phyloP scores from a whole-genome alignment of 2,113 vertebrate species.

The Leptocoma aspasia region DNA sequence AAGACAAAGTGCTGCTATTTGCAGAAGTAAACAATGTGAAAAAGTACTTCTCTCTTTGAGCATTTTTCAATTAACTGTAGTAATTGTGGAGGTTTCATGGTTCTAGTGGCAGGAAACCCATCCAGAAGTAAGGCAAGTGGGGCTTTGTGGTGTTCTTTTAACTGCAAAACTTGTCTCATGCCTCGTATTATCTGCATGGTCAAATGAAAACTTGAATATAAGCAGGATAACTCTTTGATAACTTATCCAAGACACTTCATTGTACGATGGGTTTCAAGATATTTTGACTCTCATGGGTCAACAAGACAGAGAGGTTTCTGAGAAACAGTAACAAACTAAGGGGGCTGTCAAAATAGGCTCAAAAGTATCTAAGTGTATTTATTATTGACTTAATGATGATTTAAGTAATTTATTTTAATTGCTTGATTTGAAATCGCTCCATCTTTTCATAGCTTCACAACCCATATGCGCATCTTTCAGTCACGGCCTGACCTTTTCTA shows the following conservation, averaged over 20 bases:
- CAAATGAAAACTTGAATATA: background rate
- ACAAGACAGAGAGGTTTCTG: background rate
- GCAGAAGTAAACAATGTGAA: conserved; percentile 25
- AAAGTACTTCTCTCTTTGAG: background rate
- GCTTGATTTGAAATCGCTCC: background rate
- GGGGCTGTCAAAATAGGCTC: background rate
- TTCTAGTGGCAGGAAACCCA: background rate
- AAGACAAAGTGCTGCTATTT: conserved; percentile 32
- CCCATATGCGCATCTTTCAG: conserved; percentile 54
- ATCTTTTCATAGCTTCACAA: conserved; percentile 39
- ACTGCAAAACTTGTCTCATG: background rate
- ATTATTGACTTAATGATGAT: conserved; percentile 14
- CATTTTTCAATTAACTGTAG: background rate
- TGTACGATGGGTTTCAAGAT: background rate
- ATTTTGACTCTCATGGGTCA: background rate
- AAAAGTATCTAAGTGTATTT: background rate
- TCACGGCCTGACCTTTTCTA: conserved; percentile 56
- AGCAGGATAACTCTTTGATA: background rate
- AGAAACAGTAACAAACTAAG: background rate
- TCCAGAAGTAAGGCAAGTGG: background rate
- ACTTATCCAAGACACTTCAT: background rate
- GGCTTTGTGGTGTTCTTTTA: background rate
- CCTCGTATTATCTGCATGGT: background rate
- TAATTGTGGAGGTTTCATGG: background rate
- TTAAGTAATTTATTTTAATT: conserved; percentile 49